These are phyloP conservation scores for Bettongia penicillata DNA, from an alignment of 2,113 vertebrate genomes.

Conservation along the genomic window DNA sequence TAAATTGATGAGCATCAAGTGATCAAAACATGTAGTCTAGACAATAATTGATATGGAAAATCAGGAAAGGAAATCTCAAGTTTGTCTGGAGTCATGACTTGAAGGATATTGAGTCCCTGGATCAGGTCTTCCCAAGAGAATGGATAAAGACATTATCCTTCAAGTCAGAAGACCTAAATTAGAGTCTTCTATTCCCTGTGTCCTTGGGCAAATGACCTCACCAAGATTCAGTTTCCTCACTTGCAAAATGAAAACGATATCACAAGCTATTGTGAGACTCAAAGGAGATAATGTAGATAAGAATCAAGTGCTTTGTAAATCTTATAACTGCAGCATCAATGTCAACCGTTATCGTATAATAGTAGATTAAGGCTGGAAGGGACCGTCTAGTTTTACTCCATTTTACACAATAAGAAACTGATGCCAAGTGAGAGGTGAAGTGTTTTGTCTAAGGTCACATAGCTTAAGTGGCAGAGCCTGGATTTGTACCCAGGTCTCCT, in stretches of 20 bases:
- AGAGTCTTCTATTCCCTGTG: not conserved
- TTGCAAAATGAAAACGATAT: not conserved
- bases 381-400: too few species aligned
- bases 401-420: too few species aligned
- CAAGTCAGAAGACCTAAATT: not conserved
- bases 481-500: not conserved
- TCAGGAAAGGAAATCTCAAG: not conserved
- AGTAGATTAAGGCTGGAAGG: not conserved
- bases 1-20: not conserved
- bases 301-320: not conserved
- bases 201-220: not conserved
- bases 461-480: too few species aligned
- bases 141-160: not conserved
- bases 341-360: not conserved
- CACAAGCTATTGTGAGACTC: not conserved
- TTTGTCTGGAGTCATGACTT: not conserved
- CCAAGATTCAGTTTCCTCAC: not conserved
- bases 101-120: not conserved
- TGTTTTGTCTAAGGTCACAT: too few species aligned
- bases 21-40: not conserved
- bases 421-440: too few species aligned
- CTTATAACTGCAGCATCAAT: not conserved
- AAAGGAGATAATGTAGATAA: not conserved
- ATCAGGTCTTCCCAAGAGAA: not conserved
- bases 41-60: not conserved